Percentiles rank a stretch among this genome's conserved stretches.
Evolutionary conservation across 1,140 invertebrate species (phyloP).

Genomic region (Calliopsis andreniformis): DNA sequence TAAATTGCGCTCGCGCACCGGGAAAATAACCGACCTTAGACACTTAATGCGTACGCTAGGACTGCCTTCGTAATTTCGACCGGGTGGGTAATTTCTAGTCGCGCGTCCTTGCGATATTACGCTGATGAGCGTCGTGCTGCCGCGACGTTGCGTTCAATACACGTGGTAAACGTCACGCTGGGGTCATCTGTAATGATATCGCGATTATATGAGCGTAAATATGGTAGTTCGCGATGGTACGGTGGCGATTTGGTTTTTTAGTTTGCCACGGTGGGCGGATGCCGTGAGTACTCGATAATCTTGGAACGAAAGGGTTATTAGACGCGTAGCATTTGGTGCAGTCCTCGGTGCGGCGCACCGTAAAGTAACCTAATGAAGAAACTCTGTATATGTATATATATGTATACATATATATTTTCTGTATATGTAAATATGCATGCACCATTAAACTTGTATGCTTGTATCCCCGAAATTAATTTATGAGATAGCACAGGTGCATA

Average conservation of each 20-base stretch:
- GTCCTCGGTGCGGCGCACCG: not conserved
- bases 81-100: not conserved
- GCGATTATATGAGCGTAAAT: not conserved
- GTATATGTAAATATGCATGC: too few relatives aligned
- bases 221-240: not conserved
- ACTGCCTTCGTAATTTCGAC: constrained; percentile 5
- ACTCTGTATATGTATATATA: constrained; percentile 13
- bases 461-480: constrained; percentile 31
- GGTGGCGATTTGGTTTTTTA: not conserved
- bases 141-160: not conserved
- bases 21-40: constrained; percentile 26
- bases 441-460: not conserved
- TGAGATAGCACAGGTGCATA: constrained; percentile 26
- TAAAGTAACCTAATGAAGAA: constrained; percentile 9
- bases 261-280: not conserved
- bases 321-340: not conserved
- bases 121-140: not conserved
- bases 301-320: not conserved
- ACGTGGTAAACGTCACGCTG: not conserved
- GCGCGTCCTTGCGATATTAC: not conserved
- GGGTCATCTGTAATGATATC: not conserved
- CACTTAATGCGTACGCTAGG: constrained; percentile 3
- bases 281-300: not conserved
- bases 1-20: constrained; percentile 59
- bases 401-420: too few relatives aligned